Base-by-base conservation (phyloP, 2,888 invertebrate genomes). In the Athrips mouffetella region DNA sequence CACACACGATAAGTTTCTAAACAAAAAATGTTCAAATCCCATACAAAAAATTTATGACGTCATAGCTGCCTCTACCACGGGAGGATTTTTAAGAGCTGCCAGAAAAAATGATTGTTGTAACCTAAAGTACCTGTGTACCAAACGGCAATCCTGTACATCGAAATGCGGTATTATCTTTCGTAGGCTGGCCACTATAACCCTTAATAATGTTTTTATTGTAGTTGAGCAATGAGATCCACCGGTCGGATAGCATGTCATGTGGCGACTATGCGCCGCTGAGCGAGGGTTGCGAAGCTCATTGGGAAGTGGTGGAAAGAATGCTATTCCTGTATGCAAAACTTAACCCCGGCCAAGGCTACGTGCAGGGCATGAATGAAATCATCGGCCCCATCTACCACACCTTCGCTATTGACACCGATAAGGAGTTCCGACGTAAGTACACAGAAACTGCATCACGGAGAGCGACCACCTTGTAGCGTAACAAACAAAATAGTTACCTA, bases 341-440 rank as follows among this genome's bases (percentile, higher is more conserved):
- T 10, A 99, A 99, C 89, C 98, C 98, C 0, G 99, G 99, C 0
- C 98, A 98, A 73, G 94, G 98, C 8, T 96, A 96, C 72, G 96
- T 97, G 0, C 96, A 99, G 87, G 99, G 99, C 47, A 99, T 99
- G 99, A 99, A 99, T 86, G 99, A 99, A 85, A 98, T 99, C 63
- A 94, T 99, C 37, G 99, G 98, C 0, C 99, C 99, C 5, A 97
- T 99, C 67, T 99, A 99, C 85, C 98, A 98, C 80, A 94, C 97
- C 0, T 97, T 99, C 80, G 98, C 99, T 5, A 94, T 94, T 16
- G 97, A 99, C 85, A 91, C 95, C 0, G 92, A 96, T 75, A 76
- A 89, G 21, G 90, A 92, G 45, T 96, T 92, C 89, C 90, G 95
- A 89, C 92, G 97, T 96, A 74, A 72, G 78, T 70, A 31, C 25